Base-by-base conservation (phyloP, 2,888 invertebrate species). In the Drepana falcataria region DNA sequence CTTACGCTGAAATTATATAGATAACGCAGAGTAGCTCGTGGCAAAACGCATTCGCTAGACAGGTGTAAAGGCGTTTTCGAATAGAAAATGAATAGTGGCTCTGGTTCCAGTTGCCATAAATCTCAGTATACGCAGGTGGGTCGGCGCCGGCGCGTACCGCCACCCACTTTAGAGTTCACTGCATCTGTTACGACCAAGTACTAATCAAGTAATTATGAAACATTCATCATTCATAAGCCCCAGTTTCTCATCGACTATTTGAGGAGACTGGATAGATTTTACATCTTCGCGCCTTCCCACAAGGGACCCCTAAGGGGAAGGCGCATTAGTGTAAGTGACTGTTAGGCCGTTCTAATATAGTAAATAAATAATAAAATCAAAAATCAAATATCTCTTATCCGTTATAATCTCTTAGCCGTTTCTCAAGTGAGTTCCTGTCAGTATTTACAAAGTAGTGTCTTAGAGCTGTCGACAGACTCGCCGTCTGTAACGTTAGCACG, bases 131-230 rank as follows among this genome's bases (percentile, higher is more conserved):
- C 77, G 84, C 81, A 82, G 85, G 83, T 79, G 79, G 73, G 75
- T 65, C 77, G 86, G 85, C 85, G 86, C 85, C 85, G 77, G 79
- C 81, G 77, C 78, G 73, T 62, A 60, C 68, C 64, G 64, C 73
- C 73, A 71, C 76, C 77, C 77, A 76, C 81, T 71, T 69, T 9
- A 9, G 65, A 71, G 67, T 65, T 59, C 58, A 56, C 66, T 68
- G 71, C 65, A 68, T 75, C 68, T 64, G 69, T 67, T 73, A 71
- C 68, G 63, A 44, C 44, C 44, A 61, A 58, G 53, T 55, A 49
- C 55, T 53, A 56, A 56, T 53, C 58, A 54, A 56, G 48, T 57
- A 55, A 54, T 47, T 53, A 54, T 9, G 2, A 9, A 9, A 44
- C 3, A 53, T 53, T 49, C 55, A 49, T 52, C 55, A 55, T 57